Evolutionary conservation across 2,113 vertebrate genomes (phyloP).

Genomic region (Malaclemys terrapin): DNA sequence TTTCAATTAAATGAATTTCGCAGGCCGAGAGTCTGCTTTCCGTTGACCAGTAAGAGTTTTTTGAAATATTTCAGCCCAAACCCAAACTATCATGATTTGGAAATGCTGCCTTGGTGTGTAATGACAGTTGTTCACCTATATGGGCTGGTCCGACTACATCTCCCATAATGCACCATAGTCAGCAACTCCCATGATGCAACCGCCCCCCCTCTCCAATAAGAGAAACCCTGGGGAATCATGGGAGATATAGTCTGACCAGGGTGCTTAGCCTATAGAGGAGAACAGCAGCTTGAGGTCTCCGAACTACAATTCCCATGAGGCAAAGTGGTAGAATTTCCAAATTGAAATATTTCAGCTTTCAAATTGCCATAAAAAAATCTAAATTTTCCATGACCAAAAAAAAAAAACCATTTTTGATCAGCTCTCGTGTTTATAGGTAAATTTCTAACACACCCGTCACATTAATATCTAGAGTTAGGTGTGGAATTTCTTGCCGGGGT

Average conservation of each 20-base stretch:
- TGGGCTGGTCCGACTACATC: neutral
- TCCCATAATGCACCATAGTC: fast-evolving
- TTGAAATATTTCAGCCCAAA: neutral
- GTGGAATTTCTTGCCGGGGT: neutral
- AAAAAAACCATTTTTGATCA: neutral
- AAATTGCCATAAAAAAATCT: neutral
- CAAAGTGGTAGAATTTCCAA: neutral
- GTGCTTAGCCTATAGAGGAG: neutral
- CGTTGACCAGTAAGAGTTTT: neutral
- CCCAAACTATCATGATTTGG: neutral
- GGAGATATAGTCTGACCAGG: neutral
- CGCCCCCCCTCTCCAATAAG: neutral
- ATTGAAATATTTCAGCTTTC: neutral
- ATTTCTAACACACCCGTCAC: neutral
- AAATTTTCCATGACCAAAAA: neutral
- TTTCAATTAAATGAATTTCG: neutral
- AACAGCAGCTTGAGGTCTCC: neutral
- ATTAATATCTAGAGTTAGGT: neutral
- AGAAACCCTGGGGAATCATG: neutral
- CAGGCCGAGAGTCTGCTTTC: neutral
- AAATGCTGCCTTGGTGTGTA: neutral
- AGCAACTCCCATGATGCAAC: neutral
- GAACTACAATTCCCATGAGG: neutral
- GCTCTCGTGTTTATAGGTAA: neutral
- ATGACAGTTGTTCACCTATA: neutral